Base-by-base conservation (phyloP, 2,888 invertebrate species). In the Volucella zonaria region DNA sequence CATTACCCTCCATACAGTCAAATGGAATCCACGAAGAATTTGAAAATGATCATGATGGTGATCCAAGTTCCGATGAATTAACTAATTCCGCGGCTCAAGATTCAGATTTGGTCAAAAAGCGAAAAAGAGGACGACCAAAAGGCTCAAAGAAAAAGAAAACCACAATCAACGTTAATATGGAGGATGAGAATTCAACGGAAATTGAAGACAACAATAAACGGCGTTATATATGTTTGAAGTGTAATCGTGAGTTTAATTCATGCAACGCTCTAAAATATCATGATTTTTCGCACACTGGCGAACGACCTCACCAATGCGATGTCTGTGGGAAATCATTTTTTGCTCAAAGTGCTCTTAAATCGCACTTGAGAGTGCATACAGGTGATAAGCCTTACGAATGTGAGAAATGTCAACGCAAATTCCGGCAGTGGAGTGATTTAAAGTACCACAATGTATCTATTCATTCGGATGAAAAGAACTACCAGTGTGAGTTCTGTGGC, bases 401-500 rank as follows among this genome's bases (percentile, higher is more conserved):
- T 89, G 95, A 95, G 51, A 87, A 89, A 11, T 97, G 97, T 90
- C 95, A 95, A 1, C 93, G 95, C 2, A 94, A 95, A 88, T 97
- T 97, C 92, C 93, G 97, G 0, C 97, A 97, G 90, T 96, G 96
- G 96, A 96, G 97, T 64, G 97, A 97, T 90, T 93, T 97, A 64
- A 96, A 96, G 89, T 97, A 97, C 90, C 97, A 97, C 92, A 94
- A 95, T 79, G 95, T 95, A 42, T 97, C 97, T 3, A 93, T 96
- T 85, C 97, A 97, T 90, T 96, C 96, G 9, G 94, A 95, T 56
- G 93, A 96, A 91, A 96, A 96, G 91, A 94, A 95, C 87, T 96
- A 95, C 90, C 97, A 97, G 89, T 97, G 97, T 90, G 97, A 97
- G 89, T 97, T 95, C 90, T 97, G 97, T 90, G 96, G 95, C 71